Conservation (phyloP, 2,113 vertebrate species). For the Neoarius graeffei region DNA sequence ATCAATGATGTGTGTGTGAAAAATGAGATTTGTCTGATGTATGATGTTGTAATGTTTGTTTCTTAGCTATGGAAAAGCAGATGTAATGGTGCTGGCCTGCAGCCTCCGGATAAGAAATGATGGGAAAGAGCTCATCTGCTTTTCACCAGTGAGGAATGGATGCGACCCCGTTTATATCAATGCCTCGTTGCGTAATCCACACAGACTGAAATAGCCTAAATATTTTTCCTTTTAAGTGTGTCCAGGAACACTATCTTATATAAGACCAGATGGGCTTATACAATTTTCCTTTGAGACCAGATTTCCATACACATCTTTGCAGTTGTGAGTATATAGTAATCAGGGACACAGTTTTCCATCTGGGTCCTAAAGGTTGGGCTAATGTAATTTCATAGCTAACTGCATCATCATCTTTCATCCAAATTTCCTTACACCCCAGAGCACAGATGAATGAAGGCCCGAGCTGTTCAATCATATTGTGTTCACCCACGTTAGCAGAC, state of each 20-base stretch:
- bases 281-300: constrained; percentile 32
- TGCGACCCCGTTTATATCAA: constrained; percentile 41
- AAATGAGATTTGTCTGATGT: not conserved
- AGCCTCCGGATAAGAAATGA: constrained; percentile 24
- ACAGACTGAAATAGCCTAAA: constrained; percentile 44
- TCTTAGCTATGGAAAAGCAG: not conserved
- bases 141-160: constrained; percentile 37
- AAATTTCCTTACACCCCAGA: constrained; percentile 27
- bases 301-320: constrained; percentile 33
- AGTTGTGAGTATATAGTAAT: constrained; percentile 27
- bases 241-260: constrained; percentile 53
- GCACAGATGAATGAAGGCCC: constrained; percentile 22
- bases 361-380: constrained; percentile 45
- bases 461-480: not conserved
- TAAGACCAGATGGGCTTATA: constrained; percentile 47
- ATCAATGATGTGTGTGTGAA: not conserved
- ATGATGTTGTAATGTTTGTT: constrained; percentile 17
- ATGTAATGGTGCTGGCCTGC: constrained; percentile 15
- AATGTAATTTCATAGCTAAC: constrained; percentile 62
- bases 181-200: constrained; percentile 49
- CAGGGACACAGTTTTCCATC: not conserved
- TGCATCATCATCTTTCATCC: constrained; percentile 50
- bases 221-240: constrained; percentile 48
- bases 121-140: constrained; percentile 22
- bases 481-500: not conserved